Evolutionary conservation across 1,140 invertebrate genomes (phyloP).

Genomic region (Arctopsyche grandis): DNA sequence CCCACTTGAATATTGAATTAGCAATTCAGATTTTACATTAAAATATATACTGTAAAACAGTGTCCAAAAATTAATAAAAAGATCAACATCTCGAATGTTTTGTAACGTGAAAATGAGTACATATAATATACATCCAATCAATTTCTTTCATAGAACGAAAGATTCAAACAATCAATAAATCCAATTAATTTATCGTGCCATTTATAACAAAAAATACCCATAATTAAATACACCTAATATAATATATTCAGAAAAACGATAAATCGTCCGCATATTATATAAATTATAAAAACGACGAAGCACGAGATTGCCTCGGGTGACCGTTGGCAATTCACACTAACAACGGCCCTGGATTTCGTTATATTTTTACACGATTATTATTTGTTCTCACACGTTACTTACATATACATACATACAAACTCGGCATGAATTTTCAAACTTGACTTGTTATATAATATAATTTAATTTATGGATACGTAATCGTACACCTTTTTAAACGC

Average conservation of each 20-base stretch:
- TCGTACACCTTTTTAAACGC: too few relatives aligned
- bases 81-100: not conserved
- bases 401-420: not conserved
- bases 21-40: too few relatives aligned
- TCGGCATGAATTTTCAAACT: not conserved
- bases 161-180: too few relatives aligned
- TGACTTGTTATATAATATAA: not conserved
- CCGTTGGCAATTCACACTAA: not conserved
- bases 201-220: not conserved
- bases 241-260: too few relatives aligned
- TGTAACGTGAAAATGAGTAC: not conserved
- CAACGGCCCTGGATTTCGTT: conserved; percentile 5
- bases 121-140: not conserved
- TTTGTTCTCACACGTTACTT: not conserved
- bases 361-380: not conserved
- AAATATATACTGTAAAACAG: too few relatives aligned
- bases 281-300: not conserved
- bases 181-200: not conserved
- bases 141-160: too few relatives aligned
- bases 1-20: too few relatives aligned
- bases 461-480: too few relatives aligned
- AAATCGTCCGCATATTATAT: not conserved
- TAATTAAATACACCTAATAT: too few relatives aligned
- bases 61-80: too few relatives aligned
- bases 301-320: not conserved